phyloP scores from a whole-genome alignment of 2,888 invertebrate species.

The Proisotoma minuta region DNA sequence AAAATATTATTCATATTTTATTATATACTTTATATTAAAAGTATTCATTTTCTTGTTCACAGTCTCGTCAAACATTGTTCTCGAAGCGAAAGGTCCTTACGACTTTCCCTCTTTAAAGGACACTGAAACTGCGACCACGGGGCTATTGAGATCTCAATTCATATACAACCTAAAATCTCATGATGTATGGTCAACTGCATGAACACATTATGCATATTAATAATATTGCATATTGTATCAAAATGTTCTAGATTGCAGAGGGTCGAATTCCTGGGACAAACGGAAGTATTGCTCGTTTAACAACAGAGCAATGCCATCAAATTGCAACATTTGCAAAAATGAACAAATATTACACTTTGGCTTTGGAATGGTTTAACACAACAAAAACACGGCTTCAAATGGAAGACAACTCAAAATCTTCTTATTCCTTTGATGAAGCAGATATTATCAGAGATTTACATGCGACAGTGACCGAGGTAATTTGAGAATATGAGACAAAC shows the following conservation, averaged over 20 bases:
- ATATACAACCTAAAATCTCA: conserved; percentile 38
- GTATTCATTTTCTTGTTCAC: too few species aligned
- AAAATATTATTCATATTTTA: too few species aligned
- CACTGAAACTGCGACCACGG: conserved; percentile 36
- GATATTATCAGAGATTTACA: conserved; percentile 19
- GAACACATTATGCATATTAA: not conserved
- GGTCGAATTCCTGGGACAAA: conserved; percentile 20
- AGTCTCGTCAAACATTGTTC: not conserved
- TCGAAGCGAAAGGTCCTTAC: not conserved
- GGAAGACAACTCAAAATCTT: too few species aligned
- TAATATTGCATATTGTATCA: not conserved
- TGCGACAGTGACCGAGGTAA: not conserved
- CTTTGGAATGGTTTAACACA: conserved; percentile 41
- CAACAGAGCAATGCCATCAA: conserved; percentile 35
- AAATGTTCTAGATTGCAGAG: conserved; percentile 15
- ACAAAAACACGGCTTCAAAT: conserved; percentile 27
- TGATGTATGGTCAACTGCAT: conserved; percentile 7
- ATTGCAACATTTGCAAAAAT: conserved; percentile 39
- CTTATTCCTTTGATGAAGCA: too few species aligned
- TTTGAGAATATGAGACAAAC: too few species aligned
- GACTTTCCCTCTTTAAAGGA: conserved; percentile 28
- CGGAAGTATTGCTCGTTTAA: conserved; percentile 27
- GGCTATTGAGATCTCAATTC: conserved; percentile 38
- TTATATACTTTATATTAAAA: too few species aligned
- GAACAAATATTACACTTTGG: conserved; percentile 38